A percentile compares a stretch with the other conserved stretches of the same genome.
Conservation (phyloP, 2,113 vertebrate species). For the Melanerpes aurifrons region DNA sequence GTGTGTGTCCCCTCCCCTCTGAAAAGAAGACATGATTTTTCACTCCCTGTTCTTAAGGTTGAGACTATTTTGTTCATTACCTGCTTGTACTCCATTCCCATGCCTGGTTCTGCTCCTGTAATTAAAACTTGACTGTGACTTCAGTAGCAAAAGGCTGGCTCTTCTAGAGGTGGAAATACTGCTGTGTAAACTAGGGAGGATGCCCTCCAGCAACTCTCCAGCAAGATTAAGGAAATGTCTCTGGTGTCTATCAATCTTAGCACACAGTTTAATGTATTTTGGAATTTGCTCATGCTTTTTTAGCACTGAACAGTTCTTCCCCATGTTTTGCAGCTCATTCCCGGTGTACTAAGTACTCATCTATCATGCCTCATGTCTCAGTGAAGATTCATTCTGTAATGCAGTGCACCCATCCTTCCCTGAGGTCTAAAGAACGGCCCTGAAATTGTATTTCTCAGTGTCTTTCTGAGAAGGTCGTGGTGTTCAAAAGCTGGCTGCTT, state of each 20-base stretch:
- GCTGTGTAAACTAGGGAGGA: background rate
- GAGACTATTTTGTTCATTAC: conserved; percentile 8
- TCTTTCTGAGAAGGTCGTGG: conserved; percentile 10
- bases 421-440: background rate
- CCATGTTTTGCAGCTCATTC: conserved; percentile 48
- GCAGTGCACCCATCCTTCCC: conserved; percentile 22
- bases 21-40: conserved; percentile 16
- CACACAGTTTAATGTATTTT: conserved; percentile 31
- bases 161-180: conserved; percentile 30
- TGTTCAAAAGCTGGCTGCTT: background rate
- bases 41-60: conserved; percentile 28
- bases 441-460: conserved; percentile 12
- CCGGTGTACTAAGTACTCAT: conserved; percentile 37
- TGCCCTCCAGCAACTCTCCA: conserved; percentile 57
- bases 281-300: conserved; percentile 46
- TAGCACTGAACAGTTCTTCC: conserved; percentile 30
- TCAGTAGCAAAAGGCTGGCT: conserved; percentile 8
- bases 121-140: conserved; percentile 32
- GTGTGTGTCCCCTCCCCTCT: background rate
- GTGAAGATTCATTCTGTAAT: conserved; percentile 39
- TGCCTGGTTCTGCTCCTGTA: conserved; percentile 1
- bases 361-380: conserved; percentile 21
- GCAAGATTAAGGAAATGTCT: conserved; percentile 61
- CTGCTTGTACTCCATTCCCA: background rate
- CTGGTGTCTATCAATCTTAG: conserved; percentile 62